Evolutionary conservation across 2,888 invertebrate species (phyloP), one percentile per base, ranked within the genome.

Genomic region (Seira sanloemensis): DNA sequence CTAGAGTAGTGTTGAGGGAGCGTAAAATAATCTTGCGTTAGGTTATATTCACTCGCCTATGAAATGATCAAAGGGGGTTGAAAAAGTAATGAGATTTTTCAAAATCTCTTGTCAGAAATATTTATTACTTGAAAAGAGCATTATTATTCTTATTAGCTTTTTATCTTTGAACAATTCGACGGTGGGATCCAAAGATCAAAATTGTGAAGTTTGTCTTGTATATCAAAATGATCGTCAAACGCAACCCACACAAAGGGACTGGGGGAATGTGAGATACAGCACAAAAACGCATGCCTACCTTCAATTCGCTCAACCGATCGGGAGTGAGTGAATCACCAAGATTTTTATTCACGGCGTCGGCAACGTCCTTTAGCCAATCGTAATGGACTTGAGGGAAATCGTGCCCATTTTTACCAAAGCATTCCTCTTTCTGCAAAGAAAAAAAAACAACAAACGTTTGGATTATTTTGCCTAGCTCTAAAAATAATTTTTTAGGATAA

Each of bases 291-390:
- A 50, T 74, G 90, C 91, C 91, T 91, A 93, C 93, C 91, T 92
- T 90, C 86, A 93, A 88, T 79, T 90, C 90, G 54, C 91, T 89
- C 54, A 93, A 91, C 90, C 91, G 91, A 4, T 91, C 91, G 50
- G 90, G 86, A 5, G 91, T 89, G 72, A 92, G 90, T 4, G 90
- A 88, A 87, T 93, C 92, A 23, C 90, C 90, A n/a, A 90, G 82
- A 78, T 86, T 90, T 90, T 93, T 93, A 2, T 92, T 93, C 86
- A 93, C 92, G 85, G 92, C 90, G 5, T 91, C 89, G 21, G 87
- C 90, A 16, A 88, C 77, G 26, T 90, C 91, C 9, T 93, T 93
- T 78, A 94, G 91, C 93, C 93, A 93, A 68, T 92, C 91, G 89
- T 92, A 93, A 58, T 91, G 91, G 46, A 90, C 89, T 78, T 90